Base-by-base conservation (phyloP, 92 coral and sea anemone genomes). In the Muricea muricata region DNA sequence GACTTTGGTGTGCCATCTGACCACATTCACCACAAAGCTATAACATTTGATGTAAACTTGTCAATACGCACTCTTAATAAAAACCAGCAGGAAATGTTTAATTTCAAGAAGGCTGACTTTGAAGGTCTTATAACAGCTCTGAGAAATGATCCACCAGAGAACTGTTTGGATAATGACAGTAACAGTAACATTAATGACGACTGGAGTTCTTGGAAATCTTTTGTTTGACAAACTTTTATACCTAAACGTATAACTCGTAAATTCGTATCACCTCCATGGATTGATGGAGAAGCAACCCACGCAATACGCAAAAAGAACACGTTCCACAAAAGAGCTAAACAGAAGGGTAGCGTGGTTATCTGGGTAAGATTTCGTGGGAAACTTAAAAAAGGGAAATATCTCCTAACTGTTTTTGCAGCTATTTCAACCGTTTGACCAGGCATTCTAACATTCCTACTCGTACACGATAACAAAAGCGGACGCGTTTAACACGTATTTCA, bases 371-470 rank as follows among this genome's bases (percentile, higher is more conserved):
- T 67, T 33, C 89, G 84, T 17, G 63, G 20, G 67, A 81, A 12
- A 39, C 45, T 5, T 79, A 77, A 25, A 60, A 71, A 25, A 28
- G 90, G 86, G 50, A 74, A 86, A 34, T 87, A 87, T 79, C 31
- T 90, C 42, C 9, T 4, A 37, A 4, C 42, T 76, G 90, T 32
- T 74, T 90, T 32, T 90, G 90, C 78, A 60, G 82, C 63, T 89
- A 56, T 52, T 85, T 85, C 32, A 71, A 85, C 42, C 55, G 87
- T n/a, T 56, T 85, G 57, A 78, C 89, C 29, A 85, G 45, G 41
- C 89, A 86, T 40, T 46, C 91, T 7, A 60, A 68, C 12, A 55
- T 88, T 4, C 91, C 88, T n/a, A n/a, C n/a, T n/a, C n/a, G n/a
- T n/a, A n/a, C n/a, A n/a, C n/a, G n/a, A n/a, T n/a, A n/a, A n/a